Conservation (phyloP, 2,113 vertebrate genomes). For the Osmerus eperlanus region DNA sequence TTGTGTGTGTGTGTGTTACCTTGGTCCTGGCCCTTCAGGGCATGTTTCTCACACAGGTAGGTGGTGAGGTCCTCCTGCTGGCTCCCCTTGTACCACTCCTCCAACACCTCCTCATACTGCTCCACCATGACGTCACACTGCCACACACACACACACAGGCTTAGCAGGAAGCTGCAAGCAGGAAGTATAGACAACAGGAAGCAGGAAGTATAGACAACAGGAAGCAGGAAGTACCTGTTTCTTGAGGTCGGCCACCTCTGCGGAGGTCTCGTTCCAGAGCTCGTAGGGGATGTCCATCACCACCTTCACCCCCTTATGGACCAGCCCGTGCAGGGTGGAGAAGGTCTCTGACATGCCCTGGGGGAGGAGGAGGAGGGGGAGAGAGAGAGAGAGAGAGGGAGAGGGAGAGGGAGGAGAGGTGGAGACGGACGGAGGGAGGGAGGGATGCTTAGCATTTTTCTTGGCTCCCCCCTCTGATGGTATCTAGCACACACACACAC, state of each 20-base stretch:
- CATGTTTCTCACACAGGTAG: slow-evolving; percentile 88
- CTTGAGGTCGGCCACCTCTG: slow-evolving; percentile 95
- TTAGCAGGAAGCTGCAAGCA: background rate
- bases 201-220: background rate
- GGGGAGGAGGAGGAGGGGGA: slow-evolving; percentile 1
- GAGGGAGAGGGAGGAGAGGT: background rate
- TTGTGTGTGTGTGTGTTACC: slow-evolving; percentile 64
- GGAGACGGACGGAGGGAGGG: background rate
- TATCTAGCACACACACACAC: background rate
- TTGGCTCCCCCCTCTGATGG: background rate
- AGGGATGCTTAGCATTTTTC: background rate
- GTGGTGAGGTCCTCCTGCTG: slow-evolving; percentile 90
- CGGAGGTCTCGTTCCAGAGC: slow-evolving; percentile 97
- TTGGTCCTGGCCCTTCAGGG: slow-evolving; percentile 86
- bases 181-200: background rate
- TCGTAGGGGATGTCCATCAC: slow-evolving; percentile 99
- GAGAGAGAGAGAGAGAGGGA: no score
- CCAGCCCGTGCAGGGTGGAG: slow-evolving; percentile 91
- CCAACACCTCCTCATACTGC: slow-evolving; percentile 91
- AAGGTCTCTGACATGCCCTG: slow-evolving; percentile 97
- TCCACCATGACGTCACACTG: slow-evolving; percentile 78
- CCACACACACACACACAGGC: background rate
- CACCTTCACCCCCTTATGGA: slow-evolving; percentile 95
- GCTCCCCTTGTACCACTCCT: slow-evolving; percentile 93
- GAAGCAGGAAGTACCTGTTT: slow-evolving; percentile 80